phyloP scores from a whole-genome alignment of 2,113 vertebrate genomes.

The Neogobius melanostomus region DNA sequence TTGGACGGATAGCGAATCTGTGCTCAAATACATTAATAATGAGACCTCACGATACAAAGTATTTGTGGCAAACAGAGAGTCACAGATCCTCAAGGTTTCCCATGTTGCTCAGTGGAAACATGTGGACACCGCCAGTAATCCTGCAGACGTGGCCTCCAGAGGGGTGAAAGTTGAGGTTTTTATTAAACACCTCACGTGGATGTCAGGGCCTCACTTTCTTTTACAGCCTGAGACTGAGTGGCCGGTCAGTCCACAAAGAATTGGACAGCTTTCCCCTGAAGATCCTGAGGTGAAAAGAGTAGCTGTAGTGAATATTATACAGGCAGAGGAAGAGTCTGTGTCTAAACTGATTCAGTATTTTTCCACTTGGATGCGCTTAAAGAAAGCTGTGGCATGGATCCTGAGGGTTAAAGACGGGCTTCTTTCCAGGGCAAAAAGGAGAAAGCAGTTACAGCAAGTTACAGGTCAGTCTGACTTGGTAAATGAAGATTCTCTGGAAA shows the following conservation, averaged over 20 bases:
- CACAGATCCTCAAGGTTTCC: not conserved
- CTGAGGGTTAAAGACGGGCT: not conserved
- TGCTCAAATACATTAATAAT: too few species aligned
- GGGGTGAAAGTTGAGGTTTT: not conserved
- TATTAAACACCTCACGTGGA: not conserved
- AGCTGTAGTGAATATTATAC: not conserved
- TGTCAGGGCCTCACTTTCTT: not conserved
- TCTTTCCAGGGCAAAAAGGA: not conserved
- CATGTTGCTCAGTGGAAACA: not conserved
- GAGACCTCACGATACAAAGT: not conserved
- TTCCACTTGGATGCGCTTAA: not conserved
- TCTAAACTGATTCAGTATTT: not conserved
- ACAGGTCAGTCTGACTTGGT: too few species aligned
- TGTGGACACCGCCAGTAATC: not conserved
- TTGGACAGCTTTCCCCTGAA: too few species aligned
- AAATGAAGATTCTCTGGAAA: not conserved
- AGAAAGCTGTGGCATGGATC: not conserved
- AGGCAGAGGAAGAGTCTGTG: not conserved
- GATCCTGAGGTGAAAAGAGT: too few species aligned
- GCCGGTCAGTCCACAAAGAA: not conserved
- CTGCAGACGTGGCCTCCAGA: too few species aligned
- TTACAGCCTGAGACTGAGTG: not conserved
- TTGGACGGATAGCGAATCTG: conserved; percentile 5
- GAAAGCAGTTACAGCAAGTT: too few species aligned
- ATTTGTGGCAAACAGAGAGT: not conserved